phyloP scores from a whole-genome alignment of 2,797 vertebrate species.

The Percopsis omiscomaycus region DNA sequence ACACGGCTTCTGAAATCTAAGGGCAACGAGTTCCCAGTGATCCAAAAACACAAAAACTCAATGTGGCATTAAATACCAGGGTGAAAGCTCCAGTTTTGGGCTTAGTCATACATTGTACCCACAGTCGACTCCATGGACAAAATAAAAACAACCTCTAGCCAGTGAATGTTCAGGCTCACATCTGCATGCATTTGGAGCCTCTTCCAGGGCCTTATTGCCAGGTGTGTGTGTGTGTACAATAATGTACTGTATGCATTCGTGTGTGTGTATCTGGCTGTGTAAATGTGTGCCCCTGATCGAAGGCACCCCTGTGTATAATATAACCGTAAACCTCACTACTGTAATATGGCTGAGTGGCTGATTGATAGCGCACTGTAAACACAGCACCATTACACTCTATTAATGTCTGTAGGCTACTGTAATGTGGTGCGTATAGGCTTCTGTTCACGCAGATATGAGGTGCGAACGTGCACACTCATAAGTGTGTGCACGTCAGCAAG shows the following conservation, averaged over 20 bases:
- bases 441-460: conserved; percentile 34
- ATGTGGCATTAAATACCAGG: conserved; percentile 42
- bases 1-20: conserved; percentile 11
- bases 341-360: conserved; percentile 55
- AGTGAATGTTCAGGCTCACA: conserved; percentile 40
- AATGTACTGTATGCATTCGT: conserved; percentile 11
- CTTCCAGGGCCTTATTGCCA: conserved; percentile 33
- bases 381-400: conserved; percentile 59
- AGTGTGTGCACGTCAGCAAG: neutral
- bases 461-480: conserved; percentile 21
- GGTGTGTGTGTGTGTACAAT: conserved; percentile 4
- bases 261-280: conserved; percentile 24
- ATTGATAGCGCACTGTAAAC: conserved; percentile 56
- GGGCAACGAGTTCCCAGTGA: neutral
- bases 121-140: conserved; percentile 47
- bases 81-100: conserved; percentile 42
- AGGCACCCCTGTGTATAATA: conserved; percentile 49
- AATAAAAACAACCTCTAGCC: conserved; percentile 52
- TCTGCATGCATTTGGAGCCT: conserved; percentile 41
- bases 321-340: conserved; percentile 42
- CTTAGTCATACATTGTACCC: conserved; percentile 48
- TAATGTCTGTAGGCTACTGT: conserved; percentile 49
- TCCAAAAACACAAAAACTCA: conserved; percentile 22
- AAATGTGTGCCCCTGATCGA: conserved; percentile 52
- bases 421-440: conserved; percentile 39